These are phyloP conservation scores for Lampropteryx suffumata DNA, from an alignment of 2,888 invertebrate species.

Conservation along the genomic window DNA sequence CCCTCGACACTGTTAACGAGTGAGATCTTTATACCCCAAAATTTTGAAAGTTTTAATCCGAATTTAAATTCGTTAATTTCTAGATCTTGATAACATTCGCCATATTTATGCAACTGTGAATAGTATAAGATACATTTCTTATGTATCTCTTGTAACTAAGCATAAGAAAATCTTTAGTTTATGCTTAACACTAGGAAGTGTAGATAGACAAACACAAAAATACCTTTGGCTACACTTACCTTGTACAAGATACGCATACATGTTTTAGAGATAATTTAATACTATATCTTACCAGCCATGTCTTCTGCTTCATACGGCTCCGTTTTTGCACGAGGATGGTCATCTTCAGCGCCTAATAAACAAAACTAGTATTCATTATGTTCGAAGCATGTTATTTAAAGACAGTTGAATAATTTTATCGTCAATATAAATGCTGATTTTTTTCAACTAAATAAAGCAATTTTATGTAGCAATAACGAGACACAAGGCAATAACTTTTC, in stretches of 20 bases:
- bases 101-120: neutral
- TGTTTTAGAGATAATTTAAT: neutral
- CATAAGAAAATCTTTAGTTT: too few relatives aligned
- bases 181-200: too few relatives aligned
- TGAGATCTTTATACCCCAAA: constrained; percentile 37
- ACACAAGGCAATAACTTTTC: too few relatives aligned
- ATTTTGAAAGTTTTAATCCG: constrained; percentile 24
- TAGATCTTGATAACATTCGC: constrained; percentile 9
- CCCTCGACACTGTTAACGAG: constrained; percentile 53
- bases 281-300: constrained; percentile 45
- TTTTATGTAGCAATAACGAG: too few relatives aligned
- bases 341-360: constrained; percentile 48
- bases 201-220: too few relatives aligned
- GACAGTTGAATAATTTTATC: too few relatives aligned
- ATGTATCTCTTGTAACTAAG: neutral
- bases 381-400: too few relatives aligned
- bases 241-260: too few relatives aligned
- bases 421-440: too few relatives aligned
- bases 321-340: constrained; percentile 41
- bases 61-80: constrained; percentile 31
- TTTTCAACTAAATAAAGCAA: too few relatives aligned
- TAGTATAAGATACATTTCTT: neutral
- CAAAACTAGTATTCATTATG: constrained; percentile 12
- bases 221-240: too few relatives aligned
- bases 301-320: constrained; percentile 46